Base-by-base conservation (phyloP, 2,888 invertebrate species). In the Exocentrus adspersus region DNA sequence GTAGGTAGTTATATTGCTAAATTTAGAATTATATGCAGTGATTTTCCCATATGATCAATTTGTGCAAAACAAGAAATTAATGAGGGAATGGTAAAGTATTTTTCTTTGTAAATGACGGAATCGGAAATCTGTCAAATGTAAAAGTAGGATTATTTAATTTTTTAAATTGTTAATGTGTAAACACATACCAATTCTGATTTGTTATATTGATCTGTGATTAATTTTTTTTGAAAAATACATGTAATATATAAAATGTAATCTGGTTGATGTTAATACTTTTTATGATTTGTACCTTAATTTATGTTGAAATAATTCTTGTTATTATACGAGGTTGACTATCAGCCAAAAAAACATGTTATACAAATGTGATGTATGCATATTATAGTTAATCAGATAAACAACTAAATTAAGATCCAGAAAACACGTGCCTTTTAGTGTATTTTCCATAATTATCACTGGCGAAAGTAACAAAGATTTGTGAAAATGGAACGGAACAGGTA, bases 281-380 rank as follows among this genome's bases (percentile, higher is more conserved):
- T 74, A 74, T 75, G 74, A 68, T 69, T 69, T 65, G 67, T 71
- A 71, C 64, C 67, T 69, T 69, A 72, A 74, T 75, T 72, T 75
- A 74, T 73, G 76, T 75, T 76, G 74, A 75, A 75, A 73, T 77
- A 75, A n/a, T 75, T 77, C 75, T 73, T 69, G 74, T 73, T 73
- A 74, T 75, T 75, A 37, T 54, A 54, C 43, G 24, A 28, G 54
- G 54, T 54, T 42, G 54, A 32, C 21, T 54, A 24, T 54, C 54
- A 42, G 21, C 37, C 19, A 19, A 19, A n/a, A n/a, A n/a, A 41
- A 12, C 10, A 21, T 19, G 12, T 7, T 24, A 46, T 9, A 9
- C 14, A 14, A 24, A 43, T 9, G 14, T 46, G 24, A n/a, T 21
- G 21, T 21, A 24, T 46, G 46, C 46, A 46, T 24, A 24, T n/a